A percentile compares a stretch with the other conserved stretches of the same genome.
These are phyloP conservation scores for Dipodomys merriami DNA, from an alignment of 2,113 vertebrate genomes.

Conservation along the genomic window DNA sequence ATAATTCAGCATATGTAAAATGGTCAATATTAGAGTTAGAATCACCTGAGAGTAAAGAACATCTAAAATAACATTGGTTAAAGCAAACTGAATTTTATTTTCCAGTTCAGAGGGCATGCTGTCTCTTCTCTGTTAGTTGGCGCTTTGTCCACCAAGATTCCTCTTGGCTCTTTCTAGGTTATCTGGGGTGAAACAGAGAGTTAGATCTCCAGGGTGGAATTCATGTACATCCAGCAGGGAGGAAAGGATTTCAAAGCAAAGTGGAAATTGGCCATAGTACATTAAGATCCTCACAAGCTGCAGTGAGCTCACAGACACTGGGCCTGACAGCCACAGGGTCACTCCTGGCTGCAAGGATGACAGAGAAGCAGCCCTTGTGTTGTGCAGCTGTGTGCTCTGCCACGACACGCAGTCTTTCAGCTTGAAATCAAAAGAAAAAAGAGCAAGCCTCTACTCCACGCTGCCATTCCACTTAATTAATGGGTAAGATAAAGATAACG, in stretches of 20 bases:
- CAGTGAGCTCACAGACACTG: background rate
- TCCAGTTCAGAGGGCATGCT: background rate
- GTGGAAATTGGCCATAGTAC: background rate
- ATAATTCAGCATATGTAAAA: background rate
- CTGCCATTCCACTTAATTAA: no score
- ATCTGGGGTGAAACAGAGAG: background rate
- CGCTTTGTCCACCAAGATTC: background rate
- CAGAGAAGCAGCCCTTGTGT: background rate
- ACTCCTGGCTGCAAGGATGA: background rate
- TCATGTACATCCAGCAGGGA: background rate
- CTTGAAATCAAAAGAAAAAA: no score
- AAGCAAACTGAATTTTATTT: conserved; percentile 11
- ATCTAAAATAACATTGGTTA: conserved; percentile 16
- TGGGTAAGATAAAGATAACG: no score
- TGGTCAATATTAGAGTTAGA: background rate
- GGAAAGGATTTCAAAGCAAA: background rate
- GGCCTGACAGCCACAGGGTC: background rate
- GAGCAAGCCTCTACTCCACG: no score
- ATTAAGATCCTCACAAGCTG: background rate
- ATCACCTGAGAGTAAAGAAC: background rate
- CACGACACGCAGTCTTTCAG: background rate
- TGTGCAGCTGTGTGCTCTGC: background rate
- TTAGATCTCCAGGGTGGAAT: background rate
- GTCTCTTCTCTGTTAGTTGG: background rate
- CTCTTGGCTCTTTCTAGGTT: background rate